Evolutionary conservation across 1,140 invertebrate genomes (phyloP), one percentile per base, ranked within the genome.

Genomic region (Magallana ariakensis): DNA sequence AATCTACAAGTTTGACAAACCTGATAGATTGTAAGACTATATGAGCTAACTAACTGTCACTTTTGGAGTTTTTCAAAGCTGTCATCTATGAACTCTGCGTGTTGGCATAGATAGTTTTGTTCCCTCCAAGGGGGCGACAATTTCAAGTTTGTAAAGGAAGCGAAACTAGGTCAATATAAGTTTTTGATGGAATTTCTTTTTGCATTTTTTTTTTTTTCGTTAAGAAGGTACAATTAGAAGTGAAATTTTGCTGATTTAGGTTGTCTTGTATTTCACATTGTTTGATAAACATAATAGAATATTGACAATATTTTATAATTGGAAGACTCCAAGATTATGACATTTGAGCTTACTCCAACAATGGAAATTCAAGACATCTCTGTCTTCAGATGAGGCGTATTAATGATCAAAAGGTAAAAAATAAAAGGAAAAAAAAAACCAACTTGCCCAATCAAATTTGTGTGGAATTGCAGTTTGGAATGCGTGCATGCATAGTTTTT

Each of bases 1-100:
- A 26, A 75, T 75, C 66, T 75, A 75, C 19, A 75, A 75, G 8
- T 75, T 33, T 13, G 33, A 75, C 66, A 75, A 75, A 75, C 9
- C 19, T 13, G 19, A 75, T 9, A 75, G 22, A 75, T 75, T 13
- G 22, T 22, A 75, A 75, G 22, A 75, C 33, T 75, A 26, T 75
- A 75, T 11, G 33, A 75, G 22, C 33, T 10, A 26, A 75, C 22
- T 33, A 75, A 75, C 66, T 75, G 66, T 75, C 66, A 75, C 66
- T 70, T 70, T 22, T 75, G 13, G 22, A 33, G 10, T 75, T 75
- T 75, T 75, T 26, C 7, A 75, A 75, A 75, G 26, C 10, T 46
- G 66, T 75, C 22, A 75, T 75, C 66, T 75, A 26, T 19, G 22
- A 75, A 75, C 66, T 11, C 13, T 26, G 33, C 22, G 8, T 19